Evolutionary conservation across 2,797 vertebrate genomes (phyloP).

Genomic region (Argyrosomus regius): DNA sequence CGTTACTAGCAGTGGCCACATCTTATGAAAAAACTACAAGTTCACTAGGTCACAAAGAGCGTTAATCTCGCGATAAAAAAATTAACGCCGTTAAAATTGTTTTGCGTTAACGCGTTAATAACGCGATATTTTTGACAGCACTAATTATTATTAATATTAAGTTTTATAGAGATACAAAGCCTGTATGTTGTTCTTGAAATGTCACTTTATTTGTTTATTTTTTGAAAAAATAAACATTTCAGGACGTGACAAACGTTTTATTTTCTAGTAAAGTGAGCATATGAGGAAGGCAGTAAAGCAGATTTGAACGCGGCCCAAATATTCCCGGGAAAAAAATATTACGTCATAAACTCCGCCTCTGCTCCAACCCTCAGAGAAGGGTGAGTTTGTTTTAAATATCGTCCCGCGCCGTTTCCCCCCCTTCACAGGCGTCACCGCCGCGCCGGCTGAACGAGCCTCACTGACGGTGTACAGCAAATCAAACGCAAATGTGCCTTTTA

Average conservation of each 20-base stretch:
- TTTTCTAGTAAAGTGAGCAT: neutral
- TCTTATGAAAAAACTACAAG: no score
- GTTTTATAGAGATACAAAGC: neutral
- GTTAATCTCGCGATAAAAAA: no score
- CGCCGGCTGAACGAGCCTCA: no score
- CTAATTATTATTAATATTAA: neutral
- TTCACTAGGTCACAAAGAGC: no score
- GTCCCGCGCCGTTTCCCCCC: neutral
- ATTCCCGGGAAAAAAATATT: conserved; percentile 44
- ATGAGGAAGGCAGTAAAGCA: neutral
- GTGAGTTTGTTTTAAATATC: neutral
- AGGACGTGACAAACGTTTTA: neutral
- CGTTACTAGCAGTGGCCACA: no score
- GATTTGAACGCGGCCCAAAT: neutral
- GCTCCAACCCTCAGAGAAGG: fast-evolving
- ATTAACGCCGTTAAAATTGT: no score
- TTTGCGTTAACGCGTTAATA: no score
- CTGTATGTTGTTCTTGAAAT: no score
- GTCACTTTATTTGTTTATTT: neutral
- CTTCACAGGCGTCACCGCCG: fast-evolving
- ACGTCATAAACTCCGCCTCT: conserved; percentile 19
- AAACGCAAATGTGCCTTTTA: fast-evolving
- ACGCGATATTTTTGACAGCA: no score
- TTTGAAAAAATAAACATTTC: neutral
- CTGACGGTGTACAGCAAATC: fast-evolving